Evolutionary conservation across 1,140 invertebrate genomes (phyloP).

Genomic region (Holotrichia oblita): DNA sequence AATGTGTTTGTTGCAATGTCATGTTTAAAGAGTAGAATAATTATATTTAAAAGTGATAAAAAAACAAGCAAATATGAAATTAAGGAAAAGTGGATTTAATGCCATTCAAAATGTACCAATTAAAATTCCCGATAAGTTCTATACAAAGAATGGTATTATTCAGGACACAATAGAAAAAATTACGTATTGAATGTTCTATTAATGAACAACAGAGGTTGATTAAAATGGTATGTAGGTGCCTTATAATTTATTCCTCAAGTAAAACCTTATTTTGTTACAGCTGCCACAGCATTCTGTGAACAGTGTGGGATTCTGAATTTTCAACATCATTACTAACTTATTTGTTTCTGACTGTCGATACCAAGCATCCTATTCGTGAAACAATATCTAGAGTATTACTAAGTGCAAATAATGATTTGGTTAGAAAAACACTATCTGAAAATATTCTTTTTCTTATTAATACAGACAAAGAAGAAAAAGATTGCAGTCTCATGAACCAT

Average conservation of each 20-base stretch:
- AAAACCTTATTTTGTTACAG: neutral
- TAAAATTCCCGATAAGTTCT: neutral
- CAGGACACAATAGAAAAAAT: slow-evolving; percentile 19
- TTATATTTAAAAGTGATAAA: neutral
- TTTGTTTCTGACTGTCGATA: slow-evolving; percentile 33
- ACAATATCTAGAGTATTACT: slow-evolving; percentile 28
- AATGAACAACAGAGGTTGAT: slow-evolving; percentile 13
- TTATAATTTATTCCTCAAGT: neutral
- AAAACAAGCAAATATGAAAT: slow-evolving; percentile 1
- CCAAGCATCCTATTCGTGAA: slow-evolving; percentile 32
- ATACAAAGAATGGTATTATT: neutral
- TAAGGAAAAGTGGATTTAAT: neutral
- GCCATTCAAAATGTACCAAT: neutral
- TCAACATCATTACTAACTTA: slow-evolving; percentile 2
- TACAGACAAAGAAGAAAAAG: neutral
- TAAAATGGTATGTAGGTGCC: neutral
- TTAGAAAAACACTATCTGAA: too few species aligned
- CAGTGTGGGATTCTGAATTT: neutral
- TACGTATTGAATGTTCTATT: neutral
- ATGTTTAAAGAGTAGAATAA: too few species aligned
- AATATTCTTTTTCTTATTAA: slow-evolving; percentile 16
- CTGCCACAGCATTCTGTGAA: neutral
- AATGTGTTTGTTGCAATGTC: too few species aligned
- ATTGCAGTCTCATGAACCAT: neutral
- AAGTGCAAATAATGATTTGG: neutral